Percentiles rank a stretch among this genome's conserved stretches.
Evolutionary conservation across 2,888 invertebrate species (phyloP).

Genomic region (Nemotelus nigrinus): DNA sequence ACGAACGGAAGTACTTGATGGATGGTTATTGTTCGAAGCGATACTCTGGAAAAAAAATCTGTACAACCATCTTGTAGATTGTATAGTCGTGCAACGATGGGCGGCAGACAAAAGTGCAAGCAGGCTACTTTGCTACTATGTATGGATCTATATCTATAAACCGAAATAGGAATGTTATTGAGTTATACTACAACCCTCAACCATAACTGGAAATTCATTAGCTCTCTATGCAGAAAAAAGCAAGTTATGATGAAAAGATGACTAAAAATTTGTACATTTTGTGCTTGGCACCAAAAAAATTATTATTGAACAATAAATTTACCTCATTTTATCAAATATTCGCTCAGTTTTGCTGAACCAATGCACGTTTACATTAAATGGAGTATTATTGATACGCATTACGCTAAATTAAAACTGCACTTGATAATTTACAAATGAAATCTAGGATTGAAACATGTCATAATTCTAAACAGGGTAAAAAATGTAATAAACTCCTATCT

Average conservation of each 20-base stretch:
- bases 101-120: slow-evolving; percentile 28
- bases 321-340: neutral
- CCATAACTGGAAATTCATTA: neutral
- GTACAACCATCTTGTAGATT: slow-evolving; percentile 19
- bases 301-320: too few relatives aligned
- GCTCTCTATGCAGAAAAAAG: neutral
- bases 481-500: too few relatives aligned
- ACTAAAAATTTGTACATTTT: neutral
- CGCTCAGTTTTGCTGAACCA: too few relatives aligned
- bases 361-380: too few relatives aligned
- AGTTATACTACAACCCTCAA: slow-evolving; percentile 3
- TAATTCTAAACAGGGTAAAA: too few relatives aligned
- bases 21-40: slow-evolving; percentile 43
- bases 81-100: neutral
- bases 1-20: slow-evolving; percentile 44
- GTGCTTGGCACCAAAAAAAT: neutral
- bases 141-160: too few relatives aligned
- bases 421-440: too few relatives aligned
- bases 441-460: too few relatives aligned
- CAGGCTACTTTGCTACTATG: neutral
- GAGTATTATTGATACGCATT: too few relatives aligned
- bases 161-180: neutral
- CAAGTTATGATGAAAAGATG: too few relatives aligned
- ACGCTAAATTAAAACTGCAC: too few relatives aligned
- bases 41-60: slow-evolving; percentile 28